A percentile compares a stretch with the other conserved stretches of the same genome.
Evolutionary conservation across 2,113 vertebrate genomes (phyloP).

Genomic region (Cygnus atratus): DNA sequence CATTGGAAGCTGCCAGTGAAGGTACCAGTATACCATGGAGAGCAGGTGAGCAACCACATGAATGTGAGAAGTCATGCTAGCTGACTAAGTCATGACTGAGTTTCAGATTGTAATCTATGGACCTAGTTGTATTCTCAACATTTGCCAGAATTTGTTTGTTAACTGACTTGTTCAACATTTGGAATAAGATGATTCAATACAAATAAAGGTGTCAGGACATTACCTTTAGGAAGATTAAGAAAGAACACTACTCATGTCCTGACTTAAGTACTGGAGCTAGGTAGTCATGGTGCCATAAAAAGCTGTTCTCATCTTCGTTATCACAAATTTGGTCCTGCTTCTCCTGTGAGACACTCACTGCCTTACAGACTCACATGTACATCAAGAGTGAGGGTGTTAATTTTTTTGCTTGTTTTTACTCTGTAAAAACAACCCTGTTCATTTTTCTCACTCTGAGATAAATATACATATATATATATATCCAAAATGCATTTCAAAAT

Average conservation of each 20-base stretch:
- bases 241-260: not conserved
- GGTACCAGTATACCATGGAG: fast-evolving
- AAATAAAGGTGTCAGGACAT: not conserved
- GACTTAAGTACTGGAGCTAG: not conserved
- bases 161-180: not conserved
- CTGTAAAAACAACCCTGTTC: not conserved
- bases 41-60: fast-evolving
- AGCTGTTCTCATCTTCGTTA: not conserved
- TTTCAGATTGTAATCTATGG: not conserved
- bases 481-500: not conserved
- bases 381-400: not conserved
- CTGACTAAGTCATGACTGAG: not conserved
- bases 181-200: not conserved
- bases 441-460: not conserved
- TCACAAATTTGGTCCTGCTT: not conserved
- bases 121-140: not conserved
- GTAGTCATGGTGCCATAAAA: not conserved
- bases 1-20: not conserved
- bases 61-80: not conserved
- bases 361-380: not conserved
- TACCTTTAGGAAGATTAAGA: not conserved
- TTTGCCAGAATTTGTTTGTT: not conserved
- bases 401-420: not conserved
- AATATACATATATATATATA: not conserved
- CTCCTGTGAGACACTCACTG: fast-evolving